Percentiles rank a stretch among this genome's conserved stretches.
Conservation (phyloP, 2,888 invertebrate genomes). For the Acholoe squamosa region DNA sequence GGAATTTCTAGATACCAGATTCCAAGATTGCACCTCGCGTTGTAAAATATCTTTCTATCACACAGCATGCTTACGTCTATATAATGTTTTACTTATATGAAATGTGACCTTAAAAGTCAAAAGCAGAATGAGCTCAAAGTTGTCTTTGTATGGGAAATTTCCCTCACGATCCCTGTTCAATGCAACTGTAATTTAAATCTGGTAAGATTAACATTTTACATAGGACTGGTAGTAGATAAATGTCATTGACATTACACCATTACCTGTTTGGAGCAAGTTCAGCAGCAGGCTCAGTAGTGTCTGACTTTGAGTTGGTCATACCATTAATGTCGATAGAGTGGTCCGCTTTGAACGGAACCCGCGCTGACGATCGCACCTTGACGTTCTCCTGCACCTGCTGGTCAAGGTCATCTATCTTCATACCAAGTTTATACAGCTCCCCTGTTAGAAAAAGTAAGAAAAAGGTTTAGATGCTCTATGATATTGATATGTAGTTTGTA, state of each 20-base stretch:
- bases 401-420: conserved; percentile 82
- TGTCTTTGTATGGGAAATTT: no score
- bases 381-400: conserved; percentile 71
- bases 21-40: no score
- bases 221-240: neutral
- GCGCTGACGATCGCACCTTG: conserved; percentile 41
- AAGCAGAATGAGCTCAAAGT: no score
- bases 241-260: neutral
- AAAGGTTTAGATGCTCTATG: no score
- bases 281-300: neutral
- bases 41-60: no score
- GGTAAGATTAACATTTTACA: neutral
- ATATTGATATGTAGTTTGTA: no score
- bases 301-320: neutral
- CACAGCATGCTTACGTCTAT: no score
- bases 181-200: neutral
- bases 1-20: no score
- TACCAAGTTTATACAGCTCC: conserved; percentile 79
- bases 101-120: no score
- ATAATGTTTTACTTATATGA: no score
- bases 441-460: conserved; percentile 65
- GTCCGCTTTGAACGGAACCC: conserved; percentile 66
- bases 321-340: conserved; percentile 64
- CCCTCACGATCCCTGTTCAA: no score
- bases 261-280: conserved; percentile 36